Base-by-base conservation (phyloP, 2,113 vertebrate species). In the Nothobranchius kuhntae region DNA sequence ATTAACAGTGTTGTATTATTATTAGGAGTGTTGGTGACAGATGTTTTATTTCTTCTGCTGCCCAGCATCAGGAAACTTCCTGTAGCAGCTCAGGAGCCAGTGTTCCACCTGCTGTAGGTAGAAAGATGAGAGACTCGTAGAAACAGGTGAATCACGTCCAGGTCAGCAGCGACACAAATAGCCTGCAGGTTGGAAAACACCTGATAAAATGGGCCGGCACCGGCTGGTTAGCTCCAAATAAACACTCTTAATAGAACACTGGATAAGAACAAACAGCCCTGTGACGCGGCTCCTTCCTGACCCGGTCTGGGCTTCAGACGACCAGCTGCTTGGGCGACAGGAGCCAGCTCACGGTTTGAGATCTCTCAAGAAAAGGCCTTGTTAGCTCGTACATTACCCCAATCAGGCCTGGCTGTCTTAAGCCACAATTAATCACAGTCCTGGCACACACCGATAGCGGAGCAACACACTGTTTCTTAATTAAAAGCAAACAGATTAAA, bases 401-500 rank as follows among this genome's bases (percentile, higher is more conserved):
- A 95, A 96, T 96, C 95, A 94, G 93, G 94, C 91, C 84, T 85
- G 94, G 94, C 95, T 96, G 96, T 98, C 95, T 98, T 98, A 98
- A 98, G 95, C 96, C 94, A 96, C 96, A 96, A 98, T 98, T 98
- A 98, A 99, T 99, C 98, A 98, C 95, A 95, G 96, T 95, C 94
- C 97, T 99, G 98, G 97, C 89, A 87, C 78, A 58, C 69, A 78
- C 86, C 86, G 90, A 91, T 91, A 91, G 84, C 77, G 87, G 83
- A 95, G 96, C 95, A 96, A 97, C 97, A 96, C 95, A 95, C 96
- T 98, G 96, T 98, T 98, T 96, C 96, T 98, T 99, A 99, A 99
- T 99, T 99, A 99, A 99, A 98, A 97, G 95, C 96, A 99, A 98
- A 98, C 94, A 96, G 98, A 98, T 98, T 98, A 98, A 97, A 99